These are phyloP conservation scores for Bradypodion pumilum DNA, from an alignment of 2,797 vertebrate genomes.

Conservation along the genomic window DNA sequence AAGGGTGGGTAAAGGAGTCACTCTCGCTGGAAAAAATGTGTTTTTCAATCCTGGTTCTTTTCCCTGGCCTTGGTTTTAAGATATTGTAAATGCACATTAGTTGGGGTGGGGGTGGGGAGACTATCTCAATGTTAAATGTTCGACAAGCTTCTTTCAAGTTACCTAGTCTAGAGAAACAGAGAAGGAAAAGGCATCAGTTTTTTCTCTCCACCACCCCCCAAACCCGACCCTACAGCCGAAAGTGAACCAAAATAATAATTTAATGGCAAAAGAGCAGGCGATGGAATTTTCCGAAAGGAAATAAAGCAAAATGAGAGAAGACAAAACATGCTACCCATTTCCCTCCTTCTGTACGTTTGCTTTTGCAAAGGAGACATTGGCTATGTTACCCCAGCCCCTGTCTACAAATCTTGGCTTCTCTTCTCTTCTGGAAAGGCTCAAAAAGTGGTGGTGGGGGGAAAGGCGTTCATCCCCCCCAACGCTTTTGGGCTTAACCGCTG, in stretches of 20 bases:
- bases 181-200: neutral
- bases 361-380: conserved; percentile 31
- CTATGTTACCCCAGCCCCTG: conserved; percentile 18
- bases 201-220: neutral
- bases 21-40: conserved; percentile 72
- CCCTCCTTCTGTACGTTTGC: conserved; percentile 38
- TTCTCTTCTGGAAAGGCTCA: conserved; percentile 34
- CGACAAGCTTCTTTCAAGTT: conserved; percentile 71
- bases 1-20: conserved; percentile 37
- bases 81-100: conserved; percentile 78
- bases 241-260: conserved; percentile 17
- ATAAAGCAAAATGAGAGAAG: conserved; percentile 8
- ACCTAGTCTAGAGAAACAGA: conserved; percentile 69
- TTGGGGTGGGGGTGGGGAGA: conserved; percentile 38
- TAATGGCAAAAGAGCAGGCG: conserved; percentile 14
- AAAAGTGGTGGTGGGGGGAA: no score
- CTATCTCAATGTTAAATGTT: conserved; percentile 69
- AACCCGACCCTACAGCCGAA: conserved; percentile 59
- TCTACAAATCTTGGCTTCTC: neutral
- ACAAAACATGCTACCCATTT: conserved; percentile 15
- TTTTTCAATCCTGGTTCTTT: conserved; percentile 66
- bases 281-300: conserved; percentile 46
- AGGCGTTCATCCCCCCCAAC: no score
- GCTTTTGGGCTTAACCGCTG: neutral
- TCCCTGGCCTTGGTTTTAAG: conserved; percentile 50